A percentile compares a stretch with the other conserved stretches of the same genome.
These are phyloP conservation scores for Philypnodon macrostomus DNA, from an alignment of 2,797 vertebrate species.

Conservation along the genomic window DNA sequence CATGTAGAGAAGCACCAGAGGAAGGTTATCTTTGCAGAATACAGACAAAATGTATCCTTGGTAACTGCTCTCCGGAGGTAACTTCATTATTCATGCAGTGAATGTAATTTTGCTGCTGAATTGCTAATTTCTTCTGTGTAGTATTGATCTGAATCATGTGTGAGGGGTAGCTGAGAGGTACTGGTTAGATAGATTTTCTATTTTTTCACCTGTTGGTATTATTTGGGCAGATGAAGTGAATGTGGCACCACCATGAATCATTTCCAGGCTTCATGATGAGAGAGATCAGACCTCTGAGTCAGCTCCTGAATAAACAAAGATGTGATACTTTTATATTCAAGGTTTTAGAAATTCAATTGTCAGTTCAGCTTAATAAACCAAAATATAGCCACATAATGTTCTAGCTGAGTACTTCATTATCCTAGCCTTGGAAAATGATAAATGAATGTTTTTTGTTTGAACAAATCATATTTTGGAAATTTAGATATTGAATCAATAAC, in stretches of 20 bases:
- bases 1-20: conserved; percentile 12
- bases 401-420: too few relatives aligned
- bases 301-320: conserved; percentile 3
- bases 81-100: conserved; percentile 19
- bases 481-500: too few relatives aligned
- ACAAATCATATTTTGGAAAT: too few relatives aligned
- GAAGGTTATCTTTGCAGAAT: conserved; percentile 23
- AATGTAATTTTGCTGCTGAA: conserved; percentile 19
- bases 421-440: too few relatives aligned
- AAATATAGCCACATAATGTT: too few relatives aligned
- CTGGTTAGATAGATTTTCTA: neutral
- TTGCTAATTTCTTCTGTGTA: conserved; percentile 3
- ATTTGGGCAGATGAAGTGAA: conserved; percentile 9
- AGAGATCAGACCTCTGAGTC: conserved; percentile 23
- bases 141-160: conserved; percentile 20
- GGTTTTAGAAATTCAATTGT: too few relatives aligned
- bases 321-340: neutral
- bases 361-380: too few relatives aligned
- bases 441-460: too few relatives aligned
- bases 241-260: conserved; percentile 15
- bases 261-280: neutral
- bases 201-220: conserved; percentile 2
- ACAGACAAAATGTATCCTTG: conserved; percentile 22
- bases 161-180: neutral
- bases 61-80: conserved; percentile 20